Percentiles rank a stretch among this genome's conserved stretches.
phyloP scores from a whole-genome alignment of 1,140 invertebrate genomes.

The Ips nitidus region DNA sequence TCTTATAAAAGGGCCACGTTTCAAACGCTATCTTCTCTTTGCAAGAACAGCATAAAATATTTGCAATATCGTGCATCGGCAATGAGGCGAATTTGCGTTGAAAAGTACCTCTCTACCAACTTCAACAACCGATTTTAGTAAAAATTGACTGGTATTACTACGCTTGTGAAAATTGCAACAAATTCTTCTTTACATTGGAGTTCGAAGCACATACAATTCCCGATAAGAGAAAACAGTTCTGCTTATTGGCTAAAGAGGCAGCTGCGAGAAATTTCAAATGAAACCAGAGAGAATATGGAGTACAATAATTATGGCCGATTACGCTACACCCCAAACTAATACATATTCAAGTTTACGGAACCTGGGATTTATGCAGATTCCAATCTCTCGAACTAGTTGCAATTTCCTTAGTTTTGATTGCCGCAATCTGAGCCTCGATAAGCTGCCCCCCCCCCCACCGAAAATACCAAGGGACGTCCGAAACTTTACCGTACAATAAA shows the following conservation, averaged over 20 bases:
- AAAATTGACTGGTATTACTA: no score
- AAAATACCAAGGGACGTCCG: not conserved
- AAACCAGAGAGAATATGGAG: not conserved
- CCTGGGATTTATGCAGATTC: not conserved
- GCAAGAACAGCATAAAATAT: no score
- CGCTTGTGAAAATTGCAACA: no score
- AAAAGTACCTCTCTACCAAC: not conserved
- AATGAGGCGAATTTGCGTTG: not conserved
- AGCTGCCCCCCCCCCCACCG: not conserved
- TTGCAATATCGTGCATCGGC: not conserved
- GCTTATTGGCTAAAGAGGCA: not conserved
- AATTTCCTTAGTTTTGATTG: not conserved
- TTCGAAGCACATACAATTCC: no score
- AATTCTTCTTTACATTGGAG: no score
- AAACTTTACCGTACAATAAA: not conserved
- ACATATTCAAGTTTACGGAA: slow-evolving; percentile 2
- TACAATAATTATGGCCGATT: not conserved
- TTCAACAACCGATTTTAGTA: not conserved
- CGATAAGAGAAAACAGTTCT: not conserved
- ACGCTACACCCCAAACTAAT: not conserved
- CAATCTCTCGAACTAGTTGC: not conserved
- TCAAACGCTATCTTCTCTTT: no score
- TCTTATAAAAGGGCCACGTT: not conserved
- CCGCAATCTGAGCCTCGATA: no score
- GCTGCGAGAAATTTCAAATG: not conserved